Base-by-base conservation (phyloP, 1,140 invertebrate species). In the Drosophila neocordata region DNA sequence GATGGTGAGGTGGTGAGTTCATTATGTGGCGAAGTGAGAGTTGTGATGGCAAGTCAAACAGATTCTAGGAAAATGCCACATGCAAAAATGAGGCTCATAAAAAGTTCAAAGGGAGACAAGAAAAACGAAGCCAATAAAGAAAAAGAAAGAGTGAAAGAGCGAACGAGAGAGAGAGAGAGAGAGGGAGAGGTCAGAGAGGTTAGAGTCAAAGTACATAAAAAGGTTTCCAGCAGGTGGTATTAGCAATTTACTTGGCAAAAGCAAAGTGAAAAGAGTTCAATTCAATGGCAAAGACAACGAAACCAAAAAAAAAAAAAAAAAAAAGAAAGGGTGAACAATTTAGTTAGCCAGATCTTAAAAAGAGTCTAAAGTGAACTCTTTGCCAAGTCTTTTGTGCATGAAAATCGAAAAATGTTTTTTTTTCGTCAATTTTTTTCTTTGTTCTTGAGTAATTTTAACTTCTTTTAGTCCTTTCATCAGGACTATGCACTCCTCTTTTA, bases 21-120 rank as follows among this genome's bases (percentile, higher is more conserved):
- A 76, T 75, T 44, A 65, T 70, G 73, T 66, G 58, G n/a, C 13
- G 35, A 52, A 63, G 64, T 67, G 78, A 82, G 81, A 87, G 82
- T 77, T 60, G 63, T 20, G 66, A 41, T 56, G 72, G 69, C 57
- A 35, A 44, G 69, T 34, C 37, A 63, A 58, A 58, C 60, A 69
- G 69, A 73, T 72, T 71, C 48, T 58, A 56, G 71, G 8, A 41
- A 44, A 58, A 58, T 37, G 60, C 73, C 71, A 62, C 56, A 68
- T 75, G 64, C 64, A 66, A 75, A 67, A 52, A 37, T 60, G 64
- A 61, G 69, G 64, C 56, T 51, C 70, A 74, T 57, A 69, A 53
- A 31, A 73, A 72, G 56, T 13, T 48, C 24, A 34, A 65, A 15
- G 61, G 4, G 8, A 13, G 41, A 48, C 15, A 48, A 22, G 41